Evolutionary conservation across 2,113 vertebrate species (phyloP), one percentile per base, ranked within the genome.

Genomic region (Alligator sinensis): DNA sequence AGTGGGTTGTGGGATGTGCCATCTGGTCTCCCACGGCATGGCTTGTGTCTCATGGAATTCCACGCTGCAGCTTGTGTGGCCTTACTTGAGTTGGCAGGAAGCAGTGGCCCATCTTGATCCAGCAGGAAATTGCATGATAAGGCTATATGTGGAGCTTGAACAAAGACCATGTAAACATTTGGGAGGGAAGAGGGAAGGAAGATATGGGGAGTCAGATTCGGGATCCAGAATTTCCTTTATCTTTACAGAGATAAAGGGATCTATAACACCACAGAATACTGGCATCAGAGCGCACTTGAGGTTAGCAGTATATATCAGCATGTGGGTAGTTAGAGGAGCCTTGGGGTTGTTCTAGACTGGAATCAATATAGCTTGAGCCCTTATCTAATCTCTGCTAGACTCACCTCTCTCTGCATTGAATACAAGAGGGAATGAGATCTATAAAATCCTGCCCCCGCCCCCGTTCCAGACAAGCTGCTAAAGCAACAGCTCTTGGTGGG

Each of bases 141-240:
- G 77, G 58, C 81, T 34, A 15, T 0, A 91, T 63, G 77, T 3
- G 27, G 47, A 54, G 72, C 72, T 30, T 21, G 84, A 85, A 88
- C 38, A 54, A 66, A 81, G 19, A 60, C 62, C 70, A 24, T 25
- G 2, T 21, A 70, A 1, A 0, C 7, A 25, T 55, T 14, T 28
- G 77, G 74, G 74, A 77, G 66, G 28, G 18, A 54, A 11, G 27
- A 66, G 66, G 28, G 18, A 54, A 11, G n/a, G 61, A 30, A 76
- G 27, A 16, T 22, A 16, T 18, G 5, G 2, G 5, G 57, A 10
- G 38, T 9, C 13, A 27, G 55, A 3, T 1, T 11, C 0, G 1
- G 27, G 22, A 18, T 27, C 30, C 16, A 59, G 58, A 28, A 30
- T 4, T 2, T 38, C 25, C 14, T n/a, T 38, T 62, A 27, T 1